Evolutionary conservation across 92 coral and sea anemone genomes (phyloP), one percentile per base, ranked within the genome.

Genomic region (Chrysogorgia sp.): DNA sequence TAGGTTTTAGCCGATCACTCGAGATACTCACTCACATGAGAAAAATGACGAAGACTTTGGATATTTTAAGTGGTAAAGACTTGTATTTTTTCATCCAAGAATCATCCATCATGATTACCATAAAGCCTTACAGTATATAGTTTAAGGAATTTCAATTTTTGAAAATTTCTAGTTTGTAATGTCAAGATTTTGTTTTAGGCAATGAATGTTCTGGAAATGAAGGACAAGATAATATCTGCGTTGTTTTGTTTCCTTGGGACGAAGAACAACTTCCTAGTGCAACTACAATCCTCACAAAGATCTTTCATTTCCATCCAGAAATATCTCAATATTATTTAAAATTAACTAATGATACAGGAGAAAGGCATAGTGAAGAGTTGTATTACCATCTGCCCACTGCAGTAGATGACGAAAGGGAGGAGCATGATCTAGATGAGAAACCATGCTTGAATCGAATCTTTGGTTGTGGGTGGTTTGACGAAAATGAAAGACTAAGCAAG

Each of bases 231-330:
- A 48, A 56, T 15, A 72, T 72, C 29, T 32, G 79, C 31, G 66
- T 40, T 14, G 79, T 72, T 32, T 22, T 72, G 40, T 55, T 72
- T 72, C 79, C 79, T 19, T 72, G 79, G 79, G n/a, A 55, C 8
- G 33, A 72, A 23, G 29, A 32, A 15, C n/a, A 53, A 14, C 64
- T 72, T 26, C 79, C 79, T 10, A 28, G 48, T 22, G 43, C 64
- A 7, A 20, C 59, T 13, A 40, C 53, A 31, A n/a, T 72, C 6
- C 53, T 72, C 6, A 33, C 35, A 1, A 26, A 26, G 22, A 29
- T 53, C 32, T 53, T 72, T 40, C 79, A 72, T 13, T 53, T 72
- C 55, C 79, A 72, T 41, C 79, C 79, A 34, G 79, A 55, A 32
- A 53, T 72, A 31, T 72, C 0, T 37, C 65, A 55, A 33, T 33